Conservation (phyloP, 2,888 invertebrate species). For the Lithophane semibrunnea region DNA sequence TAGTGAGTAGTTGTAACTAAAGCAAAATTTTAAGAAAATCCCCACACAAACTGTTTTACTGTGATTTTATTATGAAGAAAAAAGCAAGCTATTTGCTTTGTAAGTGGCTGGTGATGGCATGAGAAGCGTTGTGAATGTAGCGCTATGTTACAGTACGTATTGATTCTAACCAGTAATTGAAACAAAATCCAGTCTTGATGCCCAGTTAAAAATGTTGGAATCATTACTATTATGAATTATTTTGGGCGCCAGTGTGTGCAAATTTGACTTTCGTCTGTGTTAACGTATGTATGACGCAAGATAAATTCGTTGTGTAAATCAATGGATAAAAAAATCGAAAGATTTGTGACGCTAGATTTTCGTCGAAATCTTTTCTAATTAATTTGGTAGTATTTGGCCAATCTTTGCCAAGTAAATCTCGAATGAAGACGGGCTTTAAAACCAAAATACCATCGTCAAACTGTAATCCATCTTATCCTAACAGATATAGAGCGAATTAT, state of each 20-base stretch:
- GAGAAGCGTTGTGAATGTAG: not conserved
- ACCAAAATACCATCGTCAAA: conserved; percentile 7
- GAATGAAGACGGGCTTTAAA: not conserved
- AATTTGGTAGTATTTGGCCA: not conserved
- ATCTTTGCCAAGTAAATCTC: conserved; percentile 1
- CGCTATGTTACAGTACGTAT: not conserved
- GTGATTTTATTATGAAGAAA: too few species aligned
- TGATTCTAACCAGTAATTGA: not conserved
- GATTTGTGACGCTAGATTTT: not conserved
- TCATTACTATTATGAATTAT: not conserved
- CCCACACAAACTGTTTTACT: not conserved
- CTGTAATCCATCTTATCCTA: conserved; percentile 14
- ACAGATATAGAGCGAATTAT: conserved; percentile 12
- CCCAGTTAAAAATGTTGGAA: not conserved
- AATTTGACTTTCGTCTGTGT: not conserved
- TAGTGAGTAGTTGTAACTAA: conserved; percentile 58
- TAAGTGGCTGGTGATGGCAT: not conserved
- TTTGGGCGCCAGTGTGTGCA: not conserved
- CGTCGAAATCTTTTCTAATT: not conserved
- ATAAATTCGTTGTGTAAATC: not conserved
- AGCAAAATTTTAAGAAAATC: not conserved
- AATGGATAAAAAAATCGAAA: not conserved
- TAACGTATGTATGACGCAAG: not conserved
- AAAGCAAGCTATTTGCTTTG: not conserved
- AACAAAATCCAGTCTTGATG: not conserved